These are phyloP conservation scores for Pelecanus crispus DNA, from an alignment of 2,113 vertebrate species.

Conservation along the genomic window DNA sequence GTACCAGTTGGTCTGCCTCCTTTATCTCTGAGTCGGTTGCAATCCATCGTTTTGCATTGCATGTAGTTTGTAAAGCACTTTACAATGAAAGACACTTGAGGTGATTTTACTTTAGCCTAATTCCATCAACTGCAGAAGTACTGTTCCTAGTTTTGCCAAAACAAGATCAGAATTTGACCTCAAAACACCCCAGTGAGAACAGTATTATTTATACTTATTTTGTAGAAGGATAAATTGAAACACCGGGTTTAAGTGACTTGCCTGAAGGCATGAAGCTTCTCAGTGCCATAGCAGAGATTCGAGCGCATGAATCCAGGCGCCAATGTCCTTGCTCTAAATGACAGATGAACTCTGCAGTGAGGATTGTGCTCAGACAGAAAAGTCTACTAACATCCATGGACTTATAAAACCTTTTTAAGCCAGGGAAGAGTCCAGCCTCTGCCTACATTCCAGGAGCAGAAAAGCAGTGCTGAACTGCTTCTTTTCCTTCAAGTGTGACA, in stretches of 20 bases:
- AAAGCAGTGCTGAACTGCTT: neutral
- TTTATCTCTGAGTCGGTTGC: neutral
- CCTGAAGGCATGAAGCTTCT: slow-evolving; percentile 15
- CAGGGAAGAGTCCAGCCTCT: neutral
- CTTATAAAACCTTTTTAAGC: neutral
- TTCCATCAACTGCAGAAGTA: neutral
- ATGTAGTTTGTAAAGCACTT: neutral
- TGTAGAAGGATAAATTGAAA: slow-evolving; percentile 22
- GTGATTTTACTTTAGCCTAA: neutral
- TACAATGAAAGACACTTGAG: neutral
- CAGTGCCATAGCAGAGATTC: neutral
- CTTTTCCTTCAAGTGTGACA: neutral
- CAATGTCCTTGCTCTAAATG: neutral
- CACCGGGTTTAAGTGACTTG: neutral
- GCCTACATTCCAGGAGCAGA: neutral
- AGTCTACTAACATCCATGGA: neutral
- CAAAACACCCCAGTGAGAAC: neutral
- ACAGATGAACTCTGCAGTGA: neutral
- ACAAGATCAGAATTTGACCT: slow-evolving; percentile 19
- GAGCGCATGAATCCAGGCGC: neutral
- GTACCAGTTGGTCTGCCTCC: neutral
- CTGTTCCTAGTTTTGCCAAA: neutral
- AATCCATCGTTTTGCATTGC: neutral
- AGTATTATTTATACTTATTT: slow-evolving; percentile 33
- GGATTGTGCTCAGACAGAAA: neutral